Conservation (phyloP, 2,797 vertebrate genomes). For the Trematomus bernacchii region DNA sequence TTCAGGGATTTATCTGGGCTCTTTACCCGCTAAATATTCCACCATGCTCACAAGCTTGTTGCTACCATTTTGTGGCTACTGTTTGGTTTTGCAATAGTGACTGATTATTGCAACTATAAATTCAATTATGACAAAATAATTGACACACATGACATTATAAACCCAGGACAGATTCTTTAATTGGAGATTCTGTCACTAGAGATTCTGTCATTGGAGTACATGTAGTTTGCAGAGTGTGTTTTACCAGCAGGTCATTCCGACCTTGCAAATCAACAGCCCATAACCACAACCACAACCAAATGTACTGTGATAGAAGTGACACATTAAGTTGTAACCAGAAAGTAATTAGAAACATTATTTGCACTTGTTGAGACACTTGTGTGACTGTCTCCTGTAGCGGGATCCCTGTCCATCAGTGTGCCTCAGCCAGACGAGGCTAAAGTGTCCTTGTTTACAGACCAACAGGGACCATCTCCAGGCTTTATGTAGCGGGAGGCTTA, state of each 20-base stretch:
- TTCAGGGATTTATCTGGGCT: not conserved
- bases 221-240: not conserved
- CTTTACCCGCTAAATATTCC: not conserved
- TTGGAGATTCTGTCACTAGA: no score
- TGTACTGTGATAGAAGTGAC: not conserved
- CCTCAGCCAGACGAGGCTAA: slow-evolving; percentile 3
- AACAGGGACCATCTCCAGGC: not conserved
- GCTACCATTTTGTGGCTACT: not conserved
- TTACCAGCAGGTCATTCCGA: not conserved
- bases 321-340: not conserved
- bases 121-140: not conserved
- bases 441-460: slow-evolving; percentile 1
- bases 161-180: no score
- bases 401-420: slow-evolving; percentile 1
- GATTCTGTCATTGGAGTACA: no score
- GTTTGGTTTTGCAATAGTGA: not conserved
- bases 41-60: slow-evolving; percentile 6
- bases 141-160: no score
- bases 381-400: no score
- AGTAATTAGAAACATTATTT: no score
- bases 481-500: slow-evolving; percentile 34
- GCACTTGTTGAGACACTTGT: no score
- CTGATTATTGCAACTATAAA: no score
- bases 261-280: not conserved
- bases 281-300: not conserved